Evolutionary conservation across 2,888 invertebrate genomes (phyloP).

Genomic region (Cetonia aurata): DNA sequence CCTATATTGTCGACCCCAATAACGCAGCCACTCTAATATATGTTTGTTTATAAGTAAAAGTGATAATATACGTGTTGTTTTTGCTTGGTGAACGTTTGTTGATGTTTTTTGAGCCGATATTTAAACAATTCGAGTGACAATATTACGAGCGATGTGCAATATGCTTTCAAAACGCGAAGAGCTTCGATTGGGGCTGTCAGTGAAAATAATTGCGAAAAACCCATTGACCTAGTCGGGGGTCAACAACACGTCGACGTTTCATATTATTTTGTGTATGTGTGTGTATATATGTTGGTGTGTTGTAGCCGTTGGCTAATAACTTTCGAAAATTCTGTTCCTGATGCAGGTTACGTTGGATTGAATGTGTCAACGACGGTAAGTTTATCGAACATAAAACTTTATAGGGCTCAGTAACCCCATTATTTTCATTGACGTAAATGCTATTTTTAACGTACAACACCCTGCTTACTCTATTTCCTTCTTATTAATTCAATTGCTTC

Average conservation of each 20-base stretch:
- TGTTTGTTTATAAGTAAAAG: constrained; percentile 4
- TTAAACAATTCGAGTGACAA: no score
- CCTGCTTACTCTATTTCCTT: no score
- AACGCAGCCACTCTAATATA: neutral
- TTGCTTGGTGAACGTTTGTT: constrained; percentile 3
- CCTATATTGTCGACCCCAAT: neutral
- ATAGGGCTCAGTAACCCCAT: no score
- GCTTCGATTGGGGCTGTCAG: neutral
- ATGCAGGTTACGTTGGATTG: neutral
- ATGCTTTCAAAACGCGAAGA: no score
- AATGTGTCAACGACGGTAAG: neutral
- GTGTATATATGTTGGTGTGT: no score
- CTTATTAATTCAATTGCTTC: no score
- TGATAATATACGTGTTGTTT: neutral
- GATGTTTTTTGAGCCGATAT: no score
- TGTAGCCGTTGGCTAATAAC: neutral
- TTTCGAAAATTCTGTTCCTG: constrained; percentile 25
- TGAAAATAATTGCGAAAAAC: constrained; percentile 32
- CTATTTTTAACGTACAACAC: no score
- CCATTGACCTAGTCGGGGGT: constrained; percentile 38
- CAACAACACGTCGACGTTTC: constrained; percentile 29
- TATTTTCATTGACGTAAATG: no score
- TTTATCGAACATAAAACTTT: neutral
- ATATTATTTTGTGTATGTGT: constrained; percentile 1
- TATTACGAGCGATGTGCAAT: no score